Base-by-base conservation (phyloP, 2,888 invertebrate species). In the Ennomos erosarius region DNA sequence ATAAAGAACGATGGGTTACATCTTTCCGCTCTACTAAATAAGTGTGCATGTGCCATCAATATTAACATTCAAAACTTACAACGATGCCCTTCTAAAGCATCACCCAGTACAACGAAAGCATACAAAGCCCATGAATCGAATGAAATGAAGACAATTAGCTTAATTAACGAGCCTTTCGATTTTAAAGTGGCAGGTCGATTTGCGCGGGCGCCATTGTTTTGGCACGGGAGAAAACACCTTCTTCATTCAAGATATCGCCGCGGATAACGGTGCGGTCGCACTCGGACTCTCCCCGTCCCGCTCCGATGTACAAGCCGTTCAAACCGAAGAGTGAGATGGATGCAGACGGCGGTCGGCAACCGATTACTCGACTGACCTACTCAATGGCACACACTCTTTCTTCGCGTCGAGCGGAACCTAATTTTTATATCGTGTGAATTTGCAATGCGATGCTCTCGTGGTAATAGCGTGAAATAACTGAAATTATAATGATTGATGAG, bases 351-450 rank as follows among this genome's bases (percentile, higher is more conserved):
- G 80, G 82, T 83, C 82, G 78, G 86, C 85, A 84, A 87, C 81
- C 84, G 81, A 88, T 90, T 90, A 91, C 90, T 91, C 91, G 92
- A 92, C 85, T 93, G 93, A 93, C 93, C 93, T 90, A 93, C 91
- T 92, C 89, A 85, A 81, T 57, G 75, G 84, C 81, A 85, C 88
- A 91, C 86, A 92, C 93, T 94, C 93, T 93, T 93, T 93, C 93
- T 93, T 89, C 87, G 84, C 85, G 79, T 86, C 89, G 89, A 90
- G 83, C 85, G 88, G 85, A 89, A 92, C 91, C 92, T 91, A 90
- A 90, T 92, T 92, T 88, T 88, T 84, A 82, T 85, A 82, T 81
- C 85, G 85, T 86, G 86, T 86, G 86, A 87, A 88, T 87, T 87
- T 78, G 83, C 84, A 84, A 84, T 85, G 81, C 78, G 81, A 82